Evolutionary conservation across 2,113 vertebrate species (phyloP), one percentile per base, ranked within the genome.

Genomic region (Ctenomys sociabilis): DNA sequence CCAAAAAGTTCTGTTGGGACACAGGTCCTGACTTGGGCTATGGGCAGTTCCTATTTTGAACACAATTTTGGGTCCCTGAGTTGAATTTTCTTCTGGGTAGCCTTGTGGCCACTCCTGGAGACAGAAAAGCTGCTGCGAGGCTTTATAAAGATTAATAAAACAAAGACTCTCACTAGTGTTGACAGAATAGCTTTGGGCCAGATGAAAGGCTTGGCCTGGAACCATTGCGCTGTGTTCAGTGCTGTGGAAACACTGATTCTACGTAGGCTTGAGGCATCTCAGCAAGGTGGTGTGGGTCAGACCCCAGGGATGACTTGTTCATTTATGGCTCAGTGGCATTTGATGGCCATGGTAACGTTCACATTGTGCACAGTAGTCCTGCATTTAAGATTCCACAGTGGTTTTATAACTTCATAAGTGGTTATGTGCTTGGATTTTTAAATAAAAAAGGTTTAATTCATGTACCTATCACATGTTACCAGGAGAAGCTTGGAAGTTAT

Each of bases 31-130:
- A 97, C 80, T 82, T 68, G 89, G 63, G 1, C 37, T 89, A 81
- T 75, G 82, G 64, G 78, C 2, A 93, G 40, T 92, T 94, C 19
- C 90, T 45, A 64, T 94, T 95, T 86, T 64, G 72, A 95, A 83
- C 72, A 64, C 45, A 66, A 1, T 40, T 95, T 94, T 91, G 96
- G 93, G 94, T 94, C 64, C 96, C 97, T 85, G 91, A 81, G 66
- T 95, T 97, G 94, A 90, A 94, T 97, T 98, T 97, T 93, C 73
- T 96, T 93, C 66, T 98, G 96, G 54, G 89, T 7, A 26, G 24
- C 2, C 45, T 96, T 95, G 43, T 82, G 97, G 94, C 75, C 95
- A 68, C 93, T 96, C 95, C 66, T 90, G 59, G 93, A 98, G 97
- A 85, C 93, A 95, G 52, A 96, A 81, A 94, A 45, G 45, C 12